Conservation (phyloP, 1,140 invertebrate genomes). For the Aricia agestis region DNA sequence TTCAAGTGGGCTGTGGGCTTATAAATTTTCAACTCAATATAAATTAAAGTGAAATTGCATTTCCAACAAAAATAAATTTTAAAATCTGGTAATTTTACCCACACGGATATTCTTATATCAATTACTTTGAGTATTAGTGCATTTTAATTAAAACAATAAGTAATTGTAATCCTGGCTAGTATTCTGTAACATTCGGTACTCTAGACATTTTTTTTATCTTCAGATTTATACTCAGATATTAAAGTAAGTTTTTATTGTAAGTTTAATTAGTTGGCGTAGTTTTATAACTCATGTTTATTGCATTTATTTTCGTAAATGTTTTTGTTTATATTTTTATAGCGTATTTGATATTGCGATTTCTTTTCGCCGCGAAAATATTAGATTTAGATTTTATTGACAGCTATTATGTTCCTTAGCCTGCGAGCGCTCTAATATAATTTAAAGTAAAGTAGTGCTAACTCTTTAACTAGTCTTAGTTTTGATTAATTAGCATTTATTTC, state of each 20-base stretch:
- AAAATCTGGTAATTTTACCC: not conserved
- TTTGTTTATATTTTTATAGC: conserved; percentile 49
- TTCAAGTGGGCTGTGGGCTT: not conserved
- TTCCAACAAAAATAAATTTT: not conserved
- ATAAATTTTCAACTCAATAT: not conserved
- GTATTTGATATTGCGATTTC: conserved; percentile 32
- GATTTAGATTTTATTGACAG: conserved; percentile 37
- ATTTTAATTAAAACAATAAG: not conserved
- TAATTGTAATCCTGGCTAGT: no score
- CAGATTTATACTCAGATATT: conserved; percentile 23
- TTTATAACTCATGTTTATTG: conserved; percentile 24
- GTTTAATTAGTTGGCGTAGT: conserved; percentile 28
- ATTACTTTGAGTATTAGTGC: not conserved
- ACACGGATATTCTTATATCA: not conserved
- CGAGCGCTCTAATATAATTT: conserved; percentile 29
- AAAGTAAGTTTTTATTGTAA: conserved; percentile 22
- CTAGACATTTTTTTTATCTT: conserved; percentile 9
- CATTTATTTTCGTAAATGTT: conserved; percentile 33
- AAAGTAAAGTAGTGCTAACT: conserved; percentile 23
- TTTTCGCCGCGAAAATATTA: conserved; percentile 28
- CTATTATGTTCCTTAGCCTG: conserved; percentile 43
- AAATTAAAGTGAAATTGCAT: not conserved
- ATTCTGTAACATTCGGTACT: not conserved
- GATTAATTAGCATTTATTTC: conserved; percentile 2
- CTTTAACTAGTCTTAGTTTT: conserved; percentile 31